Evolutionary conservation across 2,888 invertebrate species (phyloP).

Genomic region (Eupithecia inturbata): DNA sequence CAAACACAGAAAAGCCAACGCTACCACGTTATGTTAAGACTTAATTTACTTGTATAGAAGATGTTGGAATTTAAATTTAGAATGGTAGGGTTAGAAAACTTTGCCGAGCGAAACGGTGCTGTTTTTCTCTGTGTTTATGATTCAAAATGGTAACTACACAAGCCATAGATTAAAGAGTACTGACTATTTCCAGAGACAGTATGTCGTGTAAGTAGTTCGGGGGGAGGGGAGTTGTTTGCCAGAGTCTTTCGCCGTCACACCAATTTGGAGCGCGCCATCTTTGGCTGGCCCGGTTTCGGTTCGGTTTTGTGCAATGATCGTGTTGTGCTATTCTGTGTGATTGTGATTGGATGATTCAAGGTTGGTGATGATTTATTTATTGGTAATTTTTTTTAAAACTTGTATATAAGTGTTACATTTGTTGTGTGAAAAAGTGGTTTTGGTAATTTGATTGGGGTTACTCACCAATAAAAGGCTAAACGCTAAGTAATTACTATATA

Average conservation of each 20-base stretch:
- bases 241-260: slow-evolving; percentile 77
- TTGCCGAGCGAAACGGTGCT: not conserved
- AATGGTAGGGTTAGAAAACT: not conserved
- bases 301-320: slow-evolving; percentile 59
- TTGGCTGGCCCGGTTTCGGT: slow-evolving; percentile 52
- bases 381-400: slow-evolving; percentile 14
- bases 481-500: no score
- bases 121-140: not conserved
- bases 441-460: not conserved
- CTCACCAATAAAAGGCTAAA: not conserved
- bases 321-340: slow-evolving; percentile 63
- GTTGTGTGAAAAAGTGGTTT: not conserved
- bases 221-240: slow-evolving; percentile 53
- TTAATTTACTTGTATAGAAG: not conserved
- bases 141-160: not conserved
- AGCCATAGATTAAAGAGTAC: not conserved
- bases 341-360: slow-evolving; percentile 41
- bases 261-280: slow-evolving; percentile 63
- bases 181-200: not conserved
- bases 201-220: slow-evolving; percentile 8
- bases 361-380: slow-evolving; percentile 29
- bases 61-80: not conserved
- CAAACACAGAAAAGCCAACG: not conserved
- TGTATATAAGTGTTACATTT: not conserved
- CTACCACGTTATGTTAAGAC: not conserved